Percentiles rank a stretch among this genome's conserved stretches.
Conservation (phyloP, 2,113 vertebrate genomes). For the Pithys albifrons region DNA sequence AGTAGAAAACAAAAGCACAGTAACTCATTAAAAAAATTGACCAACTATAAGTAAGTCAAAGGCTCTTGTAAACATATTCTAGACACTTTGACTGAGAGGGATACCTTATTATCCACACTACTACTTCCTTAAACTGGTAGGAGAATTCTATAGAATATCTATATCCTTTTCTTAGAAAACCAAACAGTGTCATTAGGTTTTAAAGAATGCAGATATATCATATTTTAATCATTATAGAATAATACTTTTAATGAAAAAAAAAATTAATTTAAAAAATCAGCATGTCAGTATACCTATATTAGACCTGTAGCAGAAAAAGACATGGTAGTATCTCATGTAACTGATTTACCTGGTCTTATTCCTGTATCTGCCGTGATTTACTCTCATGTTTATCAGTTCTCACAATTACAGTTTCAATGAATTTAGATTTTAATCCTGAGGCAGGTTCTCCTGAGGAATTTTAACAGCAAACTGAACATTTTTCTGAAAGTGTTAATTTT, state of each 20-base stretch:
- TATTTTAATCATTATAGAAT: neutral
- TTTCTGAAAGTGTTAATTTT: neutral
- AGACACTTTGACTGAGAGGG: neutral
- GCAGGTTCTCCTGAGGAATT: neutral
- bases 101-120: neutral
- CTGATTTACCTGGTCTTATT: neutral
- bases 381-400: neutral
- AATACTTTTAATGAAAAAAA: neutral
- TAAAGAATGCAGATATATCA: neutral
- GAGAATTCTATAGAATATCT: neutral
- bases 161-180: neutral
- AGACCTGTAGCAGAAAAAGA: neutral
- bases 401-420: neutral
- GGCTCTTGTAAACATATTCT: neutral
- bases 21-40: neutral
- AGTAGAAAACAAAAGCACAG: neutral
- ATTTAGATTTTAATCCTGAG: neutral
- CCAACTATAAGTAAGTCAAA: neutral
- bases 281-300: neutral
- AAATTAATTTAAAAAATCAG: neutral
- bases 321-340: too few relatives aligned
- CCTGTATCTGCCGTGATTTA: neutral
- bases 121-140: neutral
- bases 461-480: neutral
- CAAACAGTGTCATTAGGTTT: neutral